A percentile compares a stretch with the other conserved stretches of the same genome.
Evolutionary conservation across 2,888 invertebrate genomes (phyloP).

Genomic region (Dynastes hyllus): DNA sequence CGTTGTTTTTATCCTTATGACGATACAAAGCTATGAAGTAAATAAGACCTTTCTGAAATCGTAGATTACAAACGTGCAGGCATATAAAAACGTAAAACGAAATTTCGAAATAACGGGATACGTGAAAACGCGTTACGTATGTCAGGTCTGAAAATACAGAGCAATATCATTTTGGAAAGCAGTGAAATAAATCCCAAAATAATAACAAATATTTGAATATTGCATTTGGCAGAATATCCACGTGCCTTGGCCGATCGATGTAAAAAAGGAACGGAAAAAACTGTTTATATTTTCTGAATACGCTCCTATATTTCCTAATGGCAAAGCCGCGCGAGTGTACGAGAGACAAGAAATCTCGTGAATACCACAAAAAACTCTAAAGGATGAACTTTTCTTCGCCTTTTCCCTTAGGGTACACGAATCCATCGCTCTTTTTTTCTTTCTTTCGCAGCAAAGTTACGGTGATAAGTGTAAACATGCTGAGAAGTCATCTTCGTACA

Average conservation of each 20-base stretch:
- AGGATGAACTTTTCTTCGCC: conserved; percentile 32
- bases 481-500: conserved; percentile 6
- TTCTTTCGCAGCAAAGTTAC: neutral
- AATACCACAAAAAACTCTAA: conserved; percentile 30
- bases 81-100: neutral
- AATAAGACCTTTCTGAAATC: too few species aligned
- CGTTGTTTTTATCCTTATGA: too few species aligned
- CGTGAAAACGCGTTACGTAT: conserved; percentile 24
- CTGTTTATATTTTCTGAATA: conserved; percentile 38
- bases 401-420: conserved; percentile 29
- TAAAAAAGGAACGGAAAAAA: conserved; percentile 25
- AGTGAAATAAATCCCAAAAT: conserved; percentile 42
- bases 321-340: conserved; percentile 4
- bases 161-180: conserved; percentile 35
- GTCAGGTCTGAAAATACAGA: conserved; percentile 27
- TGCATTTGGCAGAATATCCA: conserved; percentile 44
- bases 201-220: conserved; percentile 45
- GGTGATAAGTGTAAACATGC: conserved; percentile 38
- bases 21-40: too few species aligned
- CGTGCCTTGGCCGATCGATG: conserved; percentile 22
- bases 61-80: too few species aligned
- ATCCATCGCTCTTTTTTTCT: conserved; percentile 29
- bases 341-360: conserved; percentile 40
- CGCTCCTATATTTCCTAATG: conserved; percentile 36
- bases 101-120: conserved; percentile 9